Evolutionary conservation across 2,797 vertebrate genomes (phyloP), one percentile per base, ranked within the genome.

Genomic region (Sebastes kiyomatsui): DNA sequence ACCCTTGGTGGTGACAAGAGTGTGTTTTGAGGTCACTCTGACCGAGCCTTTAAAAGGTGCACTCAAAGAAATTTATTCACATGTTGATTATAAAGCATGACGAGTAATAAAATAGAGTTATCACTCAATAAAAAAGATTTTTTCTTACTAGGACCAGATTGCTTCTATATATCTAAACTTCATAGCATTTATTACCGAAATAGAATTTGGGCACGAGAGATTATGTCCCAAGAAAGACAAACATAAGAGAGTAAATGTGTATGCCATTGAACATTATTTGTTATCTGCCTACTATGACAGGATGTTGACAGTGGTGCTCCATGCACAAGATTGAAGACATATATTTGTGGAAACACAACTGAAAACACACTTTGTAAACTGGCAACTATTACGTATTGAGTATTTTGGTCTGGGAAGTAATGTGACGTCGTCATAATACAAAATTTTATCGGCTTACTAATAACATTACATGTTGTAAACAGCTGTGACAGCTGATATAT

Each of bases 401-500:
- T 52, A 62, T 42, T 72, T 61, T 59, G 28, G 76, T 66, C 62
- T 42, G 6, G 35, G 54, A 77, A 16, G 46, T 22, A 32, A 67
- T 74, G 59, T n/a, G 42, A 23, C 68, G 72, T 65, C 72, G 75
- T 79, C 70, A 72, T 80, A 65, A 23, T 67, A 72, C 58, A 73
- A 73, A 72, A 61, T 61, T 28, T 49, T 14, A 64, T 67, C 18
- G 22, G 60, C 23, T 80, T 67, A 60, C 58, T 64, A 79, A 80
- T 61, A 54, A 67, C 49, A 73, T 22, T 69, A 54, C 20, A 35
- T 67, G 27, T 74, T 78, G 68, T 81, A 80, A 83, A 79, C 77
- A 82, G 22, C 28, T n/a, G 30, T 59, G 78, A 68, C 46, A 79
- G 61, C 20, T 58, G 65, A 69, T 65, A 79, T 77, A 79, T 65